Percentiles rank a stretch among this genome's conserved stretches.
phyloP scores from a whole-genome alignment of 2,888 invertebrate genomes.

The Papilio elwesi region DNA sequence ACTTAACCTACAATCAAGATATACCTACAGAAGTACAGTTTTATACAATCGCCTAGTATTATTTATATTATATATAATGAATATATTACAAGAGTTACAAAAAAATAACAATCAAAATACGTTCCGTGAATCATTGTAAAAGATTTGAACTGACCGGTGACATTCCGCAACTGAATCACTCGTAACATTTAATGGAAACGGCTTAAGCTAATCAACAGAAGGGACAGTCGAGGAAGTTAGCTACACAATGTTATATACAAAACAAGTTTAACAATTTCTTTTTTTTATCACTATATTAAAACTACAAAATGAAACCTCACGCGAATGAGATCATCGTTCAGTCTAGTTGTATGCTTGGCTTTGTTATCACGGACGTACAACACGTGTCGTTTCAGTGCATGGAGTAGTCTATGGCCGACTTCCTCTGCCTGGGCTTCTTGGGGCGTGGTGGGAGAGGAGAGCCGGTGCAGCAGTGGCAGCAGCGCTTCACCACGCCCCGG shows the following conservation, averaged over 20 bases:
- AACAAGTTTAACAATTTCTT: conserved; percentile 71
- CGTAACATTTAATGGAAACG: conserved; percentile 63
- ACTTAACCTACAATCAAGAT: conserved; percentile 67
- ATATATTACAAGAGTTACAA: conserved; percentile 67
- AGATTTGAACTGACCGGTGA: conserved; percentile 70
- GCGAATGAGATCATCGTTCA: conserved; percentile 65
- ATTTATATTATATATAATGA: conserved; percentile 66
- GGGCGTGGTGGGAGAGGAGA: conserved; percentile 81
- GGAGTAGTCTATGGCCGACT: conserved; percentile 63
- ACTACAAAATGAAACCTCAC: conserved; percentile 59
- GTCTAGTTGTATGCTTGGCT: conserved; percentile 53
- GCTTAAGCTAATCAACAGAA: conserved; percentile 64
- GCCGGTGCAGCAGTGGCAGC: conserved; percentile 86
- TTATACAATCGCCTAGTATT: conserved; percentile 65
- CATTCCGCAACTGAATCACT: conserved; percentile 53
- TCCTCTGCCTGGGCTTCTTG: conserved; percentile 70
- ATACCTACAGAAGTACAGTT: conserved; percentile 66
- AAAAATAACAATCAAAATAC: conserved; percentile 55
- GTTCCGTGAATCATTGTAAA: conserved; percentile 37
- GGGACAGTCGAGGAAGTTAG: conserved; percentile 54
- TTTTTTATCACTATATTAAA: conserved; percentile 52
- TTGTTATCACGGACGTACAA: conserved; percentile 7
- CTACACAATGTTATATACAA: conserved; percentile 75
- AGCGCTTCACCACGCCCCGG: conserved; percentile 85
- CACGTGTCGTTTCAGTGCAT: conserved; percentile 10